Percentiles rank a stretch among this genome's conserved stretches.
Evolutionary conservation across 2,888 invertebrate genomes (phyloP).

Genomic region (Ichneumon xanthorius): DNA sequence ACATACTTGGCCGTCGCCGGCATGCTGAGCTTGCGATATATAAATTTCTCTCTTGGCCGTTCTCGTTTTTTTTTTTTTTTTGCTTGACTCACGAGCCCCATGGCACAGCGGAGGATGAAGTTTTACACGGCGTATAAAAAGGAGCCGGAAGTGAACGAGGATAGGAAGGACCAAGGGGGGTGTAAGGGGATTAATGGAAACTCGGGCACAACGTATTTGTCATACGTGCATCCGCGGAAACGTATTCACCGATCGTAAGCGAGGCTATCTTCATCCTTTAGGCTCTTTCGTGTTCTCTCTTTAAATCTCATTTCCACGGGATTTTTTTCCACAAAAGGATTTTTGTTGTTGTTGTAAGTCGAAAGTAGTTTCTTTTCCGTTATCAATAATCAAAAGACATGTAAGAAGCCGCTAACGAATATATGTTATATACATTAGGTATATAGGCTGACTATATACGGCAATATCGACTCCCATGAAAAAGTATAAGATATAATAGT

Average conservation of each 20-base stretch:
- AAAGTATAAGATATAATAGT: slow-evolving; percentile 40
- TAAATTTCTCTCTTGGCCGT: slow-evolving; percentile 44
- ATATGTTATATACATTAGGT: slow-evolving; percentile 29
- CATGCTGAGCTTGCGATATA: slow-evolving; percentile 61
- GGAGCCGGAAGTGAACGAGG: slow-evolving; percentile 3
- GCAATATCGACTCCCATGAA: slow-evolving; percentile 38
- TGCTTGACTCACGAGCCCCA: slow-evolving; percentile 24
- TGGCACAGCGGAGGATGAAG: background rate
- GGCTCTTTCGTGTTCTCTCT: slow-evolving; percentile 15
- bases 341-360: slow-evolving; percentile 8
- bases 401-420: slow-evolving; percentile 35
- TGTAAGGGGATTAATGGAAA: slow-evolving; percentile 31
- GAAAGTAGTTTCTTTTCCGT: slow-evolving; percentile 33
- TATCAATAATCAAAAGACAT: slow-evolving; percentile 25
- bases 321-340: background rate
- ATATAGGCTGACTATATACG: slow-evolving; percentile 37
- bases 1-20: slow-evolving; percentile 56
- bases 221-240: slow-evolving; percentile 15
- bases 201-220: slow-evolving; percentile 11
- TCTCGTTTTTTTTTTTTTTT: slow-evolving; percentile 32
- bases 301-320: slow-evolving; percentile 8
- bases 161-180: slow-evolving; percentile 8
- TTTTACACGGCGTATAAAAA: slow-evolving; percentile 11
- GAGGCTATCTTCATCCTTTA: slow-evolving; percentile 33
- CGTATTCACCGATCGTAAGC: slow-evolving; percentile 29